Evolutionary conservation across 2,888 invertebrate species (phyloP).

Genomic region (Plagiodera versicolora): DNA sequence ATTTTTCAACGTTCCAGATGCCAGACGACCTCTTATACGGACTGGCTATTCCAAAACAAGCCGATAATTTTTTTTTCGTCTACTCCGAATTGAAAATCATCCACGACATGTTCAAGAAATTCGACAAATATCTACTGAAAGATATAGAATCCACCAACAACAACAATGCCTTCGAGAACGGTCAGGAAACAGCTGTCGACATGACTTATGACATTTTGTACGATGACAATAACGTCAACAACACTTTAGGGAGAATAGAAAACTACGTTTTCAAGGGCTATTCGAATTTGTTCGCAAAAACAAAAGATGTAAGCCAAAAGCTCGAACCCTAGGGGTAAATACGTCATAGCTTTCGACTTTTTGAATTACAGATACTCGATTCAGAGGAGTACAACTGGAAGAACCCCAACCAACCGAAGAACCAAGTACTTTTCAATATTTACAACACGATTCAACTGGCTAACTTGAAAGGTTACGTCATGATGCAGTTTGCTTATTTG

Average conservation of each 20-base stretch:
- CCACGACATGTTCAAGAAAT: conserved; percentile 36
- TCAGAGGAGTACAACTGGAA: conserved; percentile 55
- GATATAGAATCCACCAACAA: conserved; percentile 16
- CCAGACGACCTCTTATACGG: conserved; percentile 34
- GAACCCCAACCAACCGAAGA: conserved; percentile 70
- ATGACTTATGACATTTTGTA: conserved; percentile 34
- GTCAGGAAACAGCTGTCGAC: conserved; percentile 20
- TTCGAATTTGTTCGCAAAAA: conserved; percentile 23
- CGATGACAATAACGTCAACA: conserved; percentile 31
- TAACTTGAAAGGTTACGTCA: conserved; percentile 79
- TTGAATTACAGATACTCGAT: conserved; percentile 8
- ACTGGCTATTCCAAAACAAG: conserved; percentile 26
- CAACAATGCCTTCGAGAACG: conserved; percentile 18
- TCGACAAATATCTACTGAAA: conserved; percentile 24
- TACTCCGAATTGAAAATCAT: conserved; percentile 32
- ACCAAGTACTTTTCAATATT: conserved; percentile 76
- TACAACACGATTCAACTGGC: conserved; percentile 74
- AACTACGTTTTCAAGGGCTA: conserved; percentile 24
- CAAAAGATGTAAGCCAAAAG: conserved; percentile 30
- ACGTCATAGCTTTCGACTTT: too few species aligned
- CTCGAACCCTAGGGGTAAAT: too few species aligned
- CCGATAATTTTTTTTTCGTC: conserved; percentile 29
- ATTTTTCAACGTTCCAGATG: conserved; percentile 31
- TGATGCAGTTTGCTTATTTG: conserved; percentile 64
- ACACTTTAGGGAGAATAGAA: conserved; percentile 27